Evolutionary conservation across 2,797 vertebrate genomes (phyloP).

Genomic region (Enteromius thamalakanensis): DNA sequence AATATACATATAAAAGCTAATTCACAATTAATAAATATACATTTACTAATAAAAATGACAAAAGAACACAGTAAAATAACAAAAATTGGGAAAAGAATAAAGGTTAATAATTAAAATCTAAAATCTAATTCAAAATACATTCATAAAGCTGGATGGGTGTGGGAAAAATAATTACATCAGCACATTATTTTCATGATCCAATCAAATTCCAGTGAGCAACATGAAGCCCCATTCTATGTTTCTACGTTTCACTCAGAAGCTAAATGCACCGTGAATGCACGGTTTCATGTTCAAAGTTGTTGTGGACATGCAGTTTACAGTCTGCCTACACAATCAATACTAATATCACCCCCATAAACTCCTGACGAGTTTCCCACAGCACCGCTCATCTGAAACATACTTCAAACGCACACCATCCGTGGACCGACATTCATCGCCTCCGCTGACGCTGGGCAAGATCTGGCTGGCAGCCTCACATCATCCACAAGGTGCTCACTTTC

Average conservation of each 20-base stretch:
- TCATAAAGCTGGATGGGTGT: not conserved
- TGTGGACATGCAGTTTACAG: not conserved
- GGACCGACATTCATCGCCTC: not conserved
- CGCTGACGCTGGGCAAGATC: not conserved
- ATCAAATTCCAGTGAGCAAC: not conserved
- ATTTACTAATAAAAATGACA: not conserved
- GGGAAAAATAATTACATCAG: not conserved
- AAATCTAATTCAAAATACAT: not conserved
- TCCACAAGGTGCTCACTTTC: constrained; percentile 7
- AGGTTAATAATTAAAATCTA: not conserved
- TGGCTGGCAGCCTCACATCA: not conserved
- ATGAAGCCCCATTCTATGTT: not conserved
- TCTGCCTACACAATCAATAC: not conserved
- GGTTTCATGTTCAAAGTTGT: not conserved
- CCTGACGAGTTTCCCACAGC: not conserved
- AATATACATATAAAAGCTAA: not conserved
- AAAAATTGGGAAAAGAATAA: not conserved
- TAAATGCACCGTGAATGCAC: not conserved
- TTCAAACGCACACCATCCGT: not conserved
- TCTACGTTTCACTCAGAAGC: not conserved
- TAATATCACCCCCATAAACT: not conserved
- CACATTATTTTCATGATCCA: not conserved
- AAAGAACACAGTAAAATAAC: not conserved
- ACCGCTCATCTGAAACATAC: not conserved
- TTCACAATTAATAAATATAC: not conserved